Evolutionary conservation across 2,888 invertebrate genomes (phyloP), one percentile per base, ranked within the genome.

Genomic region (Pristionchus mayeri): DNA sequence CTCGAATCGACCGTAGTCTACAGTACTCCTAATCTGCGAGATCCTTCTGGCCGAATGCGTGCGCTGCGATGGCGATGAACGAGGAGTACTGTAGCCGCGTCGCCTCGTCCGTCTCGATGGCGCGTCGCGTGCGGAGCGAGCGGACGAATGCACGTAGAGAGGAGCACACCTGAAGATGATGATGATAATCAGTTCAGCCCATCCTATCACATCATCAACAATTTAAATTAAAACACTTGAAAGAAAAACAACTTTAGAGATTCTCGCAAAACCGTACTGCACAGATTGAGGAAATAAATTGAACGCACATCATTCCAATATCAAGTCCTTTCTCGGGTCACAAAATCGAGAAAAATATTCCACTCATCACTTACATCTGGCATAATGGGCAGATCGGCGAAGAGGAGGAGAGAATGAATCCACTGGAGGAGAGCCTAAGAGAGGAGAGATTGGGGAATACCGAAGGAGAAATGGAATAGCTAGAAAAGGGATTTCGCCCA

Each of bases 11-110:
- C n/a, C n/a, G n/a, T n/a, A n/a, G n/a, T 30, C 60, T 30, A 37
- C 37, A 16, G 37, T 67, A 67, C 37, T 7, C n/a, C 67, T 84
- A 86, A 85, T 89, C 89, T 21, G 87, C 80, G 18, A 89, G 80
- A 84, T 89, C 89, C 48, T 87, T 86, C 54, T 89, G 89, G 11
- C 84, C 85, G 75, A 89, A 89, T 48, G 50, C 88, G 34, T 67
- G 82, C n/a, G 86, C 83, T 63, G 88, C 84, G 78, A 89, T 83
- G n/a, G 87, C 85, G 83, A 89, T 88, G 84, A 89, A 88, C 30
- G 87, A 34, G 3, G 89, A 89, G 83, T 71, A 83, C 71, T 71
- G 57, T 80, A 85, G 85, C 83, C 88, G 87, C 52, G 76, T 63
- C 16, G 86, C 85, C 48, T 86, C 88, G 4, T 79, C 75, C 67